A percentile compares a stretch with the other conserved stretches of the same genome.
Evolutionary conservation across 2,888 invertebrate species (phyloP).

Genomic region (Sinopyrophorus schimmeli): DNA sequence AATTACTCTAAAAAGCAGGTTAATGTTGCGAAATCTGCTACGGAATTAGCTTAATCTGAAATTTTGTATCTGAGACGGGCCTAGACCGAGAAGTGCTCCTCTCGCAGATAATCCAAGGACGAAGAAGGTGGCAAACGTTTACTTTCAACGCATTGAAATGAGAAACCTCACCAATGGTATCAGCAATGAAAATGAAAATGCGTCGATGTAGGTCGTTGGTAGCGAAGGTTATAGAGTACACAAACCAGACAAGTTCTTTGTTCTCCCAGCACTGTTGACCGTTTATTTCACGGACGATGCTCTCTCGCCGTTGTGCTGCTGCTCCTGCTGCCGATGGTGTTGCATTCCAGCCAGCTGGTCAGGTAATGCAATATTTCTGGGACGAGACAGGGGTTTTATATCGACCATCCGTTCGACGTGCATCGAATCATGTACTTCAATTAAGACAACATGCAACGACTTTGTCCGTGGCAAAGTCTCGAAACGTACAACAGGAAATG

Average conservation of each 20-base stretch:
- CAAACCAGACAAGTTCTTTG: constrained; percentile 28
- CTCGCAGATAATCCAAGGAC: too few species aligned
- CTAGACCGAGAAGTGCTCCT: too few species aligned
- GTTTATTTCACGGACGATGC: constrained; percentile 28
- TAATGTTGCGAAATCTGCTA: too few species aligned
- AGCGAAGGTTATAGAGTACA: constrained; percentile 19
- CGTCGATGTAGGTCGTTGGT: constrained; percentile 28
- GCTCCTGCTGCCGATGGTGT: too few species aligned
- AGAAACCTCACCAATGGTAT: constrained; percentile 29
- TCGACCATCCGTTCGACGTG: neutral
- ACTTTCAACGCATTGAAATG: constrained; percentile 30
- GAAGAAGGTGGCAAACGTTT: constrained; percentile 7
- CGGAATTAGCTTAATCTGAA: too few species aligned
- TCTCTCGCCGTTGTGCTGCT: constrained; percentile 15
- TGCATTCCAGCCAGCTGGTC: constrained; percentile 16
- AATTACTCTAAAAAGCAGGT: too few species aligned
- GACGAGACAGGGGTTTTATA: neutral
- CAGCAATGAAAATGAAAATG: constrained; percentile 22
- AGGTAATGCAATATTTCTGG: constrained; percentile 4
- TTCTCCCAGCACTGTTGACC: constrained; percentile 24
- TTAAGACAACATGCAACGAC: neutral
- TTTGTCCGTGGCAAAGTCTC: neutral
- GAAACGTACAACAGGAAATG: constrained; percentile 18
- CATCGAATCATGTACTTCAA: constrained; percentile 11
- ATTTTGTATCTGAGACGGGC: too few species aligned